phyloP scores from a whole-genome alignment of 2,888 invertebrate species.

The Cataglyphis altisquamis region DNA sequence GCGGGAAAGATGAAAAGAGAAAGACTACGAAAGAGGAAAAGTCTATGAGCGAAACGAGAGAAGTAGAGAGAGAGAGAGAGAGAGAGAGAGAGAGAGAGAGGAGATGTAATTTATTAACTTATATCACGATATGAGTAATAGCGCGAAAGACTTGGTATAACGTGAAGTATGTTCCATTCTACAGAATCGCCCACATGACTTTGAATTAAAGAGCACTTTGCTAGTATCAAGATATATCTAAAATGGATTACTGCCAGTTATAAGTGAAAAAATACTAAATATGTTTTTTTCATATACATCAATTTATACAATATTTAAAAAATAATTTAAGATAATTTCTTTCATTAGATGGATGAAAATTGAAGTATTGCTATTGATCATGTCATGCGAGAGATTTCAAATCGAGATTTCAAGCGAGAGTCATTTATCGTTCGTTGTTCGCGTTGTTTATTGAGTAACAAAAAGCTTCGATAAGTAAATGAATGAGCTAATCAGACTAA shows the following conservation, averaged over 20 bases:
- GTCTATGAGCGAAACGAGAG: background rate
- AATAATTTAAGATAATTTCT: background rate
- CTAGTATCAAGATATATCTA: constrained; percentile 44
- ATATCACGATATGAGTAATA: constrained; percentile 28
- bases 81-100: background rate
- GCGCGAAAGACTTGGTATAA: constrained; percentile 26
- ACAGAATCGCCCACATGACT: constrained; percentile 70
- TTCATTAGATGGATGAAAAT: constrained; percentile 11
- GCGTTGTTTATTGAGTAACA: constrained; percentile 9
- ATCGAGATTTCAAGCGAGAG: background rate
- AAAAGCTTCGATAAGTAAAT: constrained; percentile 15
- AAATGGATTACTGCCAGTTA: constrained; percentile 60
- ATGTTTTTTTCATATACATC: background rate
- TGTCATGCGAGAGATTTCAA: background rate
- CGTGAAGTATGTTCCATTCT: constrained; percentile 61
- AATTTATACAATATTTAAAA: background rate
- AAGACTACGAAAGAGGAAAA: constrained; percentile 14
- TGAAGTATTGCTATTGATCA: constrained; percentile 2
- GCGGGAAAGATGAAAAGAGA: background rate
- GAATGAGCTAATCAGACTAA: constrained; percentile 13
- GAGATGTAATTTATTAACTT: constrained; percentile 48
- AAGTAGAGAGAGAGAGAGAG: background rate
- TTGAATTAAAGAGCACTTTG: constrained; percentile 69
- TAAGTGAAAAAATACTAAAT: constrained; percentile 61
- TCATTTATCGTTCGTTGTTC: background rate